Base-by-base conservation (phyloP, 2,797 vertebrate species). In the Tenualosa thibaudeaui region DNA sequence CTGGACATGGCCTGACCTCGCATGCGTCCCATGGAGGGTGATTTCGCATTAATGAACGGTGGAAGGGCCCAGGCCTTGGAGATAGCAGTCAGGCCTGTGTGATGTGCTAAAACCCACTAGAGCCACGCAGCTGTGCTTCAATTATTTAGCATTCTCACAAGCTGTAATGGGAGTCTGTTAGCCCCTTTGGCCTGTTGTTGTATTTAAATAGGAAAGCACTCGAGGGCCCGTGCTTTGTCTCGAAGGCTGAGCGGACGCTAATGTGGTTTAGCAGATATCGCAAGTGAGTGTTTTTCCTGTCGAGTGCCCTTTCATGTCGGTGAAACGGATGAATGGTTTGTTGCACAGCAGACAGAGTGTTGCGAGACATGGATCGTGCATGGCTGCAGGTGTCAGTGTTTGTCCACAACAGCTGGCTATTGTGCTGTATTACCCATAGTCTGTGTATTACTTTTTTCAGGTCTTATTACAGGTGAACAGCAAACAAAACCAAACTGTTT, bases 61-160 rank as follows among this genome's bases (percentile, higher is more conserved):
- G 84, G 88, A 85, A 88, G 89, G 91, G 88, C 89, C 84, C 88
- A 86, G 89, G 71, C 89, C 89, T 90, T 90, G 91, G 90, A 92
- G 92, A 93, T 93, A 89, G 89, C 91, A 90, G 85, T 51, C 90
- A 62, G n/a, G 8, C 60, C 12, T 89, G 92, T 96, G 93, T 96
- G 95, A 95, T 95, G 94, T 96, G 94, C 92, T 93, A 96, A 96
- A 90, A 65, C 81, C 24, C 40, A 78, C 71, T 78, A 90, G 89
- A 90, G 91, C 88, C 87, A 88, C 89, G 91, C 92, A 95, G 93
- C 93, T 95, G 94, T 84, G 86, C 90, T 89, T 91, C 87, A 89
- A 91, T 90, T 90, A 93, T 91, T 90, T 91, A 89, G 86, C 88
- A 90, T 88, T 31, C 86, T 87, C 82, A 85, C 53, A 71, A 81